phyloP scores from a whole-genome alignment of 1,140 invertebrate genomes.

The Conus betulinus region DNA sequence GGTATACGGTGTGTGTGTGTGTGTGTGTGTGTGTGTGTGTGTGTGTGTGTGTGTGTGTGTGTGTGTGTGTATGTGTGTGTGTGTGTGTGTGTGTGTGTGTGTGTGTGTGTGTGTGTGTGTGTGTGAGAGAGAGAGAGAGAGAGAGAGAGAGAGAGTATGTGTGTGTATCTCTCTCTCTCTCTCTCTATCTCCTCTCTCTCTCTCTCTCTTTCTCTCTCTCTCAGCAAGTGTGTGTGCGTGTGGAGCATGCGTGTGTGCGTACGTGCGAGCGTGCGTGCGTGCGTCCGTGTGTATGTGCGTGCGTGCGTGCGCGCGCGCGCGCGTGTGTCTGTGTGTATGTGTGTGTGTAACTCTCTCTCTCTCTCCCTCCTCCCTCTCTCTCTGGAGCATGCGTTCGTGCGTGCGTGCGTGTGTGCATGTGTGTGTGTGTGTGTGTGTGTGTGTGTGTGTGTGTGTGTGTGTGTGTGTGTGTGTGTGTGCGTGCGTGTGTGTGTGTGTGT shows the following conservation, averaged over 20 bases:
- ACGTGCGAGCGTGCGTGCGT: neutral
- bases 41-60: conserved; percentile 21
- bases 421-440: conserved; percentile 10
- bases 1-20: neutral
- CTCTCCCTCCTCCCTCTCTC: too few relatives aligned
- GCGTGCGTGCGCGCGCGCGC: neutral
- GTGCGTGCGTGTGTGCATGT: neutral
- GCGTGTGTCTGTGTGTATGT: neutral
- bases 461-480: too few relatives aligned
- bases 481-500: neutral
- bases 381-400: too few relatives aligned
- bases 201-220: too few relatives aligned
- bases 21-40: conserved; percentile 17
- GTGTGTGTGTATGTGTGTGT: neutral
- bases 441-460: neutral
- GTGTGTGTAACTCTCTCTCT: too few relatives aligned
- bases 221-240: too few relatives aligned
- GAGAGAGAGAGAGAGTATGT: too few relatives aligned
- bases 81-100: neutral
- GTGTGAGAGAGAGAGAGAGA: neutral
- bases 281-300: neutral
- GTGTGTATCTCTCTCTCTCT: too few relatives aligned
- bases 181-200: too few relatives aligned
- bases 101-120: neutral
- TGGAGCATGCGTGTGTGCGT: neutral